Evolutionary conservation across 2,113 vertebrate genomes (phyloP), one percentile per base, ranked within the genome.

Genomic region (Lycaon pictus): DNA sequence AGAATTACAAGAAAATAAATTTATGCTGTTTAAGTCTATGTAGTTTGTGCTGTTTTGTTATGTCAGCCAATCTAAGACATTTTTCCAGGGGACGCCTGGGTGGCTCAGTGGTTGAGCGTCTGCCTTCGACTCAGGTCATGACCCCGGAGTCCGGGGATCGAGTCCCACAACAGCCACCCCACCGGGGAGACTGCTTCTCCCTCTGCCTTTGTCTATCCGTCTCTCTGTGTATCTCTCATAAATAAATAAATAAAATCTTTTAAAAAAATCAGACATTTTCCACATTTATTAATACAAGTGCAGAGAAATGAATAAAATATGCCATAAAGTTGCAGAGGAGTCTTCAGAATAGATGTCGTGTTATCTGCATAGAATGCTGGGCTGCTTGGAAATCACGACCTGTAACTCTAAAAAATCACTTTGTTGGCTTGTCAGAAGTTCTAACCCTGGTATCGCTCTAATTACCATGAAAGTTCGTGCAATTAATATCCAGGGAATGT

Each of bases 241-340:
- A 43, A 7, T 43, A 43, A 43, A 43, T 43, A 43, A 43, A 43
- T 43, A 43, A 43, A 7, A 43, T 43, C 7, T 43, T 43, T 43
- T 7, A 0, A 7, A 43, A 43, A 43, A 43, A 43, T 43, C 43
- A 82, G 25, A 81, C 32, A 89, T 86, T 92, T 32, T 72, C n/a
- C 4, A 48, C n/a, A 53, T n/a, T 37, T 89, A 93, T 32, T 81
- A 60, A 88, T 81, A 60, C 84, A 96, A 92, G 32, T 85, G 55
- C 29, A 63, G 8, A 90, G 35, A 69, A 93, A 88, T 88, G 13
- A 88, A 90, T 82, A 65, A 91, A 80, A 80, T 94, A 81, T 76
- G 32, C n/a, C 87, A 25, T 51, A 48, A 3, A 55, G 27, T 22
- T 80, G 55, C 63, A 72, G 17, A 19, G 35, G 8, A 43, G 13